Evolutionary conservation across 1,140 invertebrate species (phyloP).

Genomic region (Calliopsis andreniformis): DNA sequence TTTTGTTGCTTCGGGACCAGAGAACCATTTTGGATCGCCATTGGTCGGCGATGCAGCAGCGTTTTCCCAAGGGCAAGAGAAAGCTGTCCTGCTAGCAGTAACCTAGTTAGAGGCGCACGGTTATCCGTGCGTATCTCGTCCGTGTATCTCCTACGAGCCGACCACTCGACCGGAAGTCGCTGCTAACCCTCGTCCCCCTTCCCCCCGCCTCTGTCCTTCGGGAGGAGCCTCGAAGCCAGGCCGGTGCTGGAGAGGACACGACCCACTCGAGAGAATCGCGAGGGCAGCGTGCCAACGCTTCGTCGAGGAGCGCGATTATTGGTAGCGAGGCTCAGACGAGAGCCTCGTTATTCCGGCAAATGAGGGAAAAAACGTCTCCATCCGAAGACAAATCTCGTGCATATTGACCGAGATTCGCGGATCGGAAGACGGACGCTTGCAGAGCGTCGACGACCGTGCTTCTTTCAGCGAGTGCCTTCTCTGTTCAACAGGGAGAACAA

Average conservation of each 20-base stretch:
- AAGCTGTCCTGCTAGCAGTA: conserved; percentile 58
- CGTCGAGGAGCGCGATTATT: conserved; percentile 10
- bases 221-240: conserved; percentile 22
- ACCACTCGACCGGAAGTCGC: conserved; percentile 53
- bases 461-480: too few relatives aligned
- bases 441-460: too few relatives aligned
- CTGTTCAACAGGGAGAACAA: too few relatives aligned
- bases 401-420: conserved; percentile 9
- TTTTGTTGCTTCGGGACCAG: too few relatives aligned
- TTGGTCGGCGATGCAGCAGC: conserved; percentile 14
- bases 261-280: conserved; percentile 5
- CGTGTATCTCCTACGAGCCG: conserved; percentile 32
- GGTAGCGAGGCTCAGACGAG: neutral
- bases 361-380: neutral
- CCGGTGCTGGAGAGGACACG: neutral
- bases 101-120: conserved; percentile 63
- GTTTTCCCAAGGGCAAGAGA: conserved; percentile 71
- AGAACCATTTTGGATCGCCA: neutral
- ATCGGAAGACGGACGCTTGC: neutral
- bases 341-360: conserved; percentile 26
- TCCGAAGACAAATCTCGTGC: neutral
- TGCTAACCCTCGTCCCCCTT: neutral
- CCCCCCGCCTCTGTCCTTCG: neutral
- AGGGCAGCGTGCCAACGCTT: conserved; percentile 30
- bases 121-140: conserved; percentile 44